These are phyloP conservation scores for Gasterosteus aculeatus DNA, from an alignment of 2,113 vertebrate species.

Conservation along the genomic window DNA sequence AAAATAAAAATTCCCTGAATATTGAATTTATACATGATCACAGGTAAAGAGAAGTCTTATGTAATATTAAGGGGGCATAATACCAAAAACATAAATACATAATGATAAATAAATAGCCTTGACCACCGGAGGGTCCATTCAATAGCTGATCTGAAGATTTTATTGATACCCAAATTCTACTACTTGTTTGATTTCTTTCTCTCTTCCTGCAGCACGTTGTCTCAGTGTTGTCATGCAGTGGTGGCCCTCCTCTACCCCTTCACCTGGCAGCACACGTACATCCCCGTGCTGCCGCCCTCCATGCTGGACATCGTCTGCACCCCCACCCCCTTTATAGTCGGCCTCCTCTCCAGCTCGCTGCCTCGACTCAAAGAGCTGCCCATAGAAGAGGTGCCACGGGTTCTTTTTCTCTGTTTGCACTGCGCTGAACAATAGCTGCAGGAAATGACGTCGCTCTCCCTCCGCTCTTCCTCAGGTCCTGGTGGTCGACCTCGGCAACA, in stretches of 20 bases:
- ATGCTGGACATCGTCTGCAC: conserved; percentile 98
- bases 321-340: conserved; percentile 93
- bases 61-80: not conserved
- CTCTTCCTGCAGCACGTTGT: conserved; percentile 86
- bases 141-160: not conserved
- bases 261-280: conserved; percentile 92
- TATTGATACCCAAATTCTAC: too few species aligned
- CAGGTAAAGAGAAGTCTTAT: too few species aligned
- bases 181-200: conserved; percentile 44
- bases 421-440: conserved; percentile 62
- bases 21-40: too few species aligned
- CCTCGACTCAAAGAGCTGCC: conserved; percentile 91
- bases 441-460: conserved; percentile 72
- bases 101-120: not conserved
- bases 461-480: conserved; percentile 85
- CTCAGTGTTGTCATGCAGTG: conserved; percentile 92
- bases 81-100: not conserved
- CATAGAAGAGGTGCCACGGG: conserved; percentile 87
- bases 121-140: not conserved
- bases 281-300: conserved; percentile 90
- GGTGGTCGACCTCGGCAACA: conserved; percentile 94
- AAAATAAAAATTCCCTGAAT: not conserved
- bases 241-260: conserved; percentile 93
- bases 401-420: conserved; percentile 4
- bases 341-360: conserved; percentile 93